Conservation (phyloP, 2,797 vertebrate genomes). For the Myiotriccus ornatus region DNA sequence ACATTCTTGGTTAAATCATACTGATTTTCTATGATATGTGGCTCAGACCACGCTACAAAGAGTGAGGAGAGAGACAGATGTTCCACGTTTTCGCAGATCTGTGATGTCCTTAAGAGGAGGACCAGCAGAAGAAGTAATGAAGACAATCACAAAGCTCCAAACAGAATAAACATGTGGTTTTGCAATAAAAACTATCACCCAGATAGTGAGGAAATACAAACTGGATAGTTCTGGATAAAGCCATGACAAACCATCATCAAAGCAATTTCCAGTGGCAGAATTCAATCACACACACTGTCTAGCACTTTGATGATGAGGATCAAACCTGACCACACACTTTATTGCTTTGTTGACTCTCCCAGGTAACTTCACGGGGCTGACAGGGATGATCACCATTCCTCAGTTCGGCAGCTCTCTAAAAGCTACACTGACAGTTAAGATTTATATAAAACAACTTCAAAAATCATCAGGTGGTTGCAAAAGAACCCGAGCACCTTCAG, state of each 20-base stretch:
- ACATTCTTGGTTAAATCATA: background rate
- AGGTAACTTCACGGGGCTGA: background rate
- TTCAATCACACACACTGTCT: background rate
- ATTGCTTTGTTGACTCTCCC: background rate
- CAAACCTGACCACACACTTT: background rate
- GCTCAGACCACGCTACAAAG: background rate
- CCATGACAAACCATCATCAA: background rate
- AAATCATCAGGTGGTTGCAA: background rate
- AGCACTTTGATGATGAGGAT: background rate
- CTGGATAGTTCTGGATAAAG: background rate
- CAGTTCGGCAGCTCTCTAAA: background rate
- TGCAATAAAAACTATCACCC: background rate
- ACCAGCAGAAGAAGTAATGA: background rate
- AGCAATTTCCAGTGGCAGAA: background rate
- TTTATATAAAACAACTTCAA: background rate
- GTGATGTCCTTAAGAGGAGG: background rate
- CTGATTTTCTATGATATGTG: rapidly evolving
- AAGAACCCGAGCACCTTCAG: background rate
- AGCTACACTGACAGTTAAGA: background rate
- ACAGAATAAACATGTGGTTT: background rate
- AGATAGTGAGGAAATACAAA: background rate
- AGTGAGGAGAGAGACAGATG: background rate
- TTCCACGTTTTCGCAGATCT: background rate
- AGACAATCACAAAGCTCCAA: background rate
- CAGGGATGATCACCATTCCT: background rate